Evolutionary conservation across 2,888 invertebrate species (phyloP), one percentile per base, ranked within the genome.

Genomic region (Ennomos quercinarius): DNA sequence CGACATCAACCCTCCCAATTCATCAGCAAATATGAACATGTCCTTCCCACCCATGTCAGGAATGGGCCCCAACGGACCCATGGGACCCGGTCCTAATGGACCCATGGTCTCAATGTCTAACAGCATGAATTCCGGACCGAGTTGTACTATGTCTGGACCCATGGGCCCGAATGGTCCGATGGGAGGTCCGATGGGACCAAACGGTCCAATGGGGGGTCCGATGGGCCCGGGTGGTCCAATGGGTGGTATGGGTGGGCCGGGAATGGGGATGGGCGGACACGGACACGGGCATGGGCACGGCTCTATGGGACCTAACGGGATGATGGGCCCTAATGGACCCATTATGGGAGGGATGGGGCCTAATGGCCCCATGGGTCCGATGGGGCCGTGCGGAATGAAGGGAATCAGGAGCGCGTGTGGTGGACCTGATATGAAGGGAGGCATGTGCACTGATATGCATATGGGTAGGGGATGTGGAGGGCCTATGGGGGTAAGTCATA

Each of bases 381-480:
- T 93, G 93, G 91, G 91, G 0, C 91, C 91, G 0, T 93, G 93
- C 63, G 92, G 93, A 1, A 93, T 93, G 87, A 91, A 93, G 50
- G 90, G 91, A 0, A 91, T 93, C 46, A 81, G 93, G 61, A 89
- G 90, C 10, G 74, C 91, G 0, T 91, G 92, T 65, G 93, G 93
- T 1, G 87, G 91, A n/a, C 92, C 93, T 0, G 93, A 93, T 63
- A 93, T 93, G 91, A 93, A 93, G 64, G 73, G 84, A 0, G 89
- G 90, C 8, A 93, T 93, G 91, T 93, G 93, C 66, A 83, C 88
- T 61, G 93, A 93, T 72, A 93, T 93, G 83, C 93, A 93, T 72
- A 92, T 93, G 92, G 91, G 91, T 11, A 82, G 93, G 68, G 92
- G 88, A 2, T 93, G 93, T 56, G 92, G 92, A 1, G 93, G 91